Base-by-base conservation (phyloP, 2,888 invertebrate genomes). In the Diloba caeruleocephala region DNA sequence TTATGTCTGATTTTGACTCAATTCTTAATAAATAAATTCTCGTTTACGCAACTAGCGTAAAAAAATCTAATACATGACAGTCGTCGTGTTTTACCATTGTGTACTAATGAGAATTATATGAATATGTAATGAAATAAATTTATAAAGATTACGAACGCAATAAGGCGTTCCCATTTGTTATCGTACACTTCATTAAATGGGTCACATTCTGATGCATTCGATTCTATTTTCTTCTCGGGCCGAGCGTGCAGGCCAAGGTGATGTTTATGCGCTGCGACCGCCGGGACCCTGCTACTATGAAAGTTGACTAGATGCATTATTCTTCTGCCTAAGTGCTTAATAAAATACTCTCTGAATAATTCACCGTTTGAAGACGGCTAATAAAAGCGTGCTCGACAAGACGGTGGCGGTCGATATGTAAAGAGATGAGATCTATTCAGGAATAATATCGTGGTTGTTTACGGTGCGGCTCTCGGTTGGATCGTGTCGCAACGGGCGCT, bases 311-410 rank as follows among this genome's bases (percentile, higher is more conserved):
- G 81, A 88, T 87, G 85, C 88, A 89, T 89, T 88, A 89, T 89
- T 88, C 87, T 85, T 84, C 78, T 78, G 70, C 77, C 80, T 86
- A 86, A 90, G 87, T 88, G 85, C 87, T 84, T 87, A 87, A 87
- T 88, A 89, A 86, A 88, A 86, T 85, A 85, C 75, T 76, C 78
- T 56, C 78, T 92, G 90, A 90, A 90, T 90, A 81, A 90, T 90
- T 89, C 88, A 91, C 84, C 69, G 84, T 79, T 76, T 77, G 81
- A 82, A 85, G 87, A 82, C 80, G 64, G 74, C 82, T 88, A 88
- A 89, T 88, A 90, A 87, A 90, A 90, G 82, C 82, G 79, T 85
- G 85, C 83, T 85, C 84, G 82, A 87, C 87, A 87, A 85, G 84
- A 81, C 82, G 76, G 76, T 76, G 74, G 73, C 80, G 81, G 81